These are phyloP conservation scores for Hypotaenidia philippensis DNA, from an alignment of 2,797 vertebrate species.

Conservation along the genomic window DNA sequence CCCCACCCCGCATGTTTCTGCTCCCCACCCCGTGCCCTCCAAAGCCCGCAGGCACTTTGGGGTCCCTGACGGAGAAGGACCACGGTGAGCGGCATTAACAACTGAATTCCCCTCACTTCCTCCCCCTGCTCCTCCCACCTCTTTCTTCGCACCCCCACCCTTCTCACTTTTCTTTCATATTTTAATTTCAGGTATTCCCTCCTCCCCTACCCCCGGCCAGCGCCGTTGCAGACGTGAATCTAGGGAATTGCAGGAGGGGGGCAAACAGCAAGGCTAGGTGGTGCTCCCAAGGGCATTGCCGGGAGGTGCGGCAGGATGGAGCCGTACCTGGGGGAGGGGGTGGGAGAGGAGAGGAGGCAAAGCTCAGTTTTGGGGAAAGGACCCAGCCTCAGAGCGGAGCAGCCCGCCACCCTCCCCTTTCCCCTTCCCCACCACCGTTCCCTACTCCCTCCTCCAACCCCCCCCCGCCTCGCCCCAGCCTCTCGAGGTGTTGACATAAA, in stretches of 20 bases:
- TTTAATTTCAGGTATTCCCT: constrained; percentile 45
- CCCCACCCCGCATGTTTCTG: not conserved
- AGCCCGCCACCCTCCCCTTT: too few species aligned
- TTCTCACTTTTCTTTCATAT: constrained; percentile 10
- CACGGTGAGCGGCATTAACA: not conserved
- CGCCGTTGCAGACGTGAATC: not conserved
- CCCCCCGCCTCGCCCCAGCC: not conserved
- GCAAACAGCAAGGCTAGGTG: not conserved
- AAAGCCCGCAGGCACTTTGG: constrained; percentile 1
- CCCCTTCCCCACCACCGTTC: too few species aligned
- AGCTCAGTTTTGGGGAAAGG: not conserved
- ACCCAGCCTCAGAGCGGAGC: not conserved
- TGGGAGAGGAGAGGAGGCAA: not conserved
- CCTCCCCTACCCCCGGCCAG: not conserved
- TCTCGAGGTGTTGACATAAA: not conserved
- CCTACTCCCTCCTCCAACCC: not conserved
- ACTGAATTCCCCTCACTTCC: constrained; percentile 6
- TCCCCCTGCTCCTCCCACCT: constrained; percentile 25
- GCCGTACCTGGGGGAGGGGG: not conserved
- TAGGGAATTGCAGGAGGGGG: not conserved
- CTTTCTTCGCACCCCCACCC: not conserved
- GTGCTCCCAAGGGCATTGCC: constrained; percentile 3
- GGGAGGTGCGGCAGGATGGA: not conserved
- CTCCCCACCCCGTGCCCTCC: not conserved
- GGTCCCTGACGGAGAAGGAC: not conserved